phyloP scores from a whole-genome alignment of 2,797 vertebrate species.

The Myotis daubentonii region DNA sequence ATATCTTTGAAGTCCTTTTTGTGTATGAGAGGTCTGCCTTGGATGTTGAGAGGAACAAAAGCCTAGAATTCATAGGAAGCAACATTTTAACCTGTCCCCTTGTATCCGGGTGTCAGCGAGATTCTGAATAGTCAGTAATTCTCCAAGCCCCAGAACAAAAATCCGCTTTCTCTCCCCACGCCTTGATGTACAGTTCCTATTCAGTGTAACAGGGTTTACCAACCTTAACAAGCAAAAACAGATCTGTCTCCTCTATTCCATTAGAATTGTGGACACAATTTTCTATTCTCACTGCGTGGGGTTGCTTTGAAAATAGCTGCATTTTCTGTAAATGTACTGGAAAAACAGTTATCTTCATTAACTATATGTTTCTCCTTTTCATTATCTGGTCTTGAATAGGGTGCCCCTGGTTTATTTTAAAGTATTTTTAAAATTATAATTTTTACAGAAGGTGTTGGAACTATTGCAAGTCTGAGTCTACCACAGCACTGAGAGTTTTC shows the following conservation, averaged over 20 bases:
- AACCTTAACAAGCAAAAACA: background rate
- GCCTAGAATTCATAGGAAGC: conserved; percentile 39
- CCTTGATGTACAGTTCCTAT: conserved; percentile 31
- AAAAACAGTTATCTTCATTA: conserved; percentile 55
- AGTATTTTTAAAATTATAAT: conserved; percentile 26
- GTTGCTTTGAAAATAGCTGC: conserved; percentile 63
- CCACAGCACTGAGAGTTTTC: background rate
- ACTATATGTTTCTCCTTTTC: background rate
- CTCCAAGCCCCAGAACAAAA: background rate
- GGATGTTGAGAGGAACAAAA: conserved; percentile 10
- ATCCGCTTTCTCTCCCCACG: background rate
- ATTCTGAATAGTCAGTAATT: background rate
- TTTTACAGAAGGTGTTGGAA: background rate
- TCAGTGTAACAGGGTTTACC: conserved; percentile 53
- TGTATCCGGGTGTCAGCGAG: conserved; percentile 23
- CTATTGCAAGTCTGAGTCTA: background rate
- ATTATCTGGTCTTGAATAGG: background rate
- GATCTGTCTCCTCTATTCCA: background rate
- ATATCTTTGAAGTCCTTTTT: conserved; percentile 37
- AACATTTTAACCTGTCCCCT: background rate
- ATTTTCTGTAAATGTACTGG: conserved; percentile 53
- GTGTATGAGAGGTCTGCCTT: conserved; percentile 32
- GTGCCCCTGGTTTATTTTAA: background rate
- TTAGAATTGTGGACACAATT: conserved; percentile 43
- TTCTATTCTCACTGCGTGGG: conserved; percentile 62